Percentiles rank a stretch among this genome's conserved stretches.
These are phyloP conservation scores for Chloebia gouldiae DNA, from an alignment of 2,113 vertebrate genomes.

Conservation along the genomic window DNA sequence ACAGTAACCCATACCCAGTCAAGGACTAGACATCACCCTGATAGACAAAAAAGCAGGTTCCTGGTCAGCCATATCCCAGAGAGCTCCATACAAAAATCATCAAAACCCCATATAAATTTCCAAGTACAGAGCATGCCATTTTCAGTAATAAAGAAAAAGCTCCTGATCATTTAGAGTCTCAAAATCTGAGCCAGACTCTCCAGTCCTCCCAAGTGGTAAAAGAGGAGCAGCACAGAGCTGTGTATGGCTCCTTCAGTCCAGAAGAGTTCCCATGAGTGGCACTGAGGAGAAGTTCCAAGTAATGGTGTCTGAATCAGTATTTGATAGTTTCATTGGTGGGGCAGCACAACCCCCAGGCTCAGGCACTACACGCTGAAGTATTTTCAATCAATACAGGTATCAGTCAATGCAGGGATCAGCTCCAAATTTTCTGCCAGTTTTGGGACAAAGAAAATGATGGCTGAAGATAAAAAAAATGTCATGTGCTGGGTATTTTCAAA, in stretches of 20 bases:
- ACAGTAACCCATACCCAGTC: not conserved
- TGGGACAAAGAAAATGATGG: not conserved
- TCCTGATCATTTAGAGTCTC: not conserved
- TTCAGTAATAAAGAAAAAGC: not conserved
- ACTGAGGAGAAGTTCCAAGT: not conserved
- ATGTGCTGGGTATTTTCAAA: not conserved
- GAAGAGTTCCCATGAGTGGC: not conserved
- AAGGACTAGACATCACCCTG: not conserved
- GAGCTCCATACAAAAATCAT: not conserved
- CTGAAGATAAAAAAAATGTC: not conserved
- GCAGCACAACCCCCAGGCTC: not conserved
- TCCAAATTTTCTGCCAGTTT: not conserved
- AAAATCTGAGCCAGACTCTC: not conserved
- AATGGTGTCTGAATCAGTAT: not conserved
- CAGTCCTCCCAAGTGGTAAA: not conserved
- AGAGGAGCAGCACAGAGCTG: not conserved
- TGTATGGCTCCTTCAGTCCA: fast-evolving
- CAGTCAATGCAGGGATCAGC: not conserved
- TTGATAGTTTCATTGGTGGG: not conserved
- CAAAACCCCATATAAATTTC: not conserved
- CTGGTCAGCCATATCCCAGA: not conserved
- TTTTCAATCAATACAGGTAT: not conserved
- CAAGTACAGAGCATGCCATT: not conserved
- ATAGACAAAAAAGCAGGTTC: not conserved
- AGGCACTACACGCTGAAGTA: not conserved